Evolutionary conservation across 2,888 invertebrate species (phyloP).

Genomic region (Ephialtes manifestator): DNA sequence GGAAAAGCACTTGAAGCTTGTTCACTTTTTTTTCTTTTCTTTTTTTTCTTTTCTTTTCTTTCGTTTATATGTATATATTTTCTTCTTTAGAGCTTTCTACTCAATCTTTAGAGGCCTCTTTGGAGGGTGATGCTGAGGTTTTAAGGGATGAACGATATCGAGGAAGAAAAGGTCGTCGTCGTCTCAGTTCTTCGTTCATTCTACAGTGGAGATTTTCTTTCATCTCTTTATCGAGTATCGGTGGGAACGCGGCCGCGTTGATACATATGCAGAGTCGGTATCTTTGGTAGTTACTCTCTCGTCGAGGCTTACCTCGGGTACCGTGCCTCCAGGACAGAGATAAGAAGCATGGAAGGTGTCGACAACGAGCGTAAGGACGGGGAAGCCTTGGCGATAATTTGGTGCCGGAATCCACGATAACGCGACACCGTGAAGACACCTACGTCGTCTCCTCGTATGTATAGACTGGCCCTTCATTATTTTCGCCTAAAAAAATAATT

Average conservation of each 20-base stretch:
- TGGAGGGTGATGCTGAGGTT: slow-evolving; percentile 24
- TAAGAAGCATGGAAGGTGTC: slow-evolving; percentile 62
- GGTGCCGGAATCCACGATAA: slow-evolving; percentile 78
- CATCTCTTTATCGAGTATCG: slow-evolving; percentile 68
- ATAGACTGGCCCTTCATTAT: slow-evolving; percentile 12
- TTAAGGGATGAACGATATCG: slow-evolving; percentile 56
- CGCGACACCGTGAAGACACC: slow-evolving; percentile 29
- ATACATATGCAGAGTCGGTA: slow-evolving; percentile 84
- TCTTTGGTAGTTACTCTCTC: slow-evolving; percentile 80
- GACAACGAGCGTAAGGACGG: slow-evolving; percentile 51
- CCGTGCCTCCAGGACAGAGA: slow-evolving; percentile 59
- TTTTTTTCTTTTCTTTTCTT: slow-evolving; percentile 38
- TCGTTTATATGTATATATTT: slow-evolving; percentile 35
- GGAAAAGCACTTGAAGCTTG: slow-evolving; percentile 60
- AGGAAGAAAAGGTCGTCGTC: slow-evolving; percentile 54
- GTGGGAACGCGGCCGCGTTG: slow-evolving; percentile 73
- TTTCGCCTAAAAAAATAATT: slow-evolving; percentile 20
- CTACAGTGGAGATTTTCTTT: slow-evolving; percentile 52
- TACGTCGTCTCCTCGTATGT: slow-evolving; percentile 17
- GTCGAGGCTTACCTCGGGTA: slow-evolving; percentile 65
- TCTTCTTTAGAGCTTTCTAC: slow-evolving; percentile 25
- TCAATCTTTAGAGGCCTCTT: slow-evolving; percentile 18
- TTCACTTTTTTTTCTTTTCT: slow-evolving; percentile 48
- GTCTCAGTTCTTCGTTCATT: slow-evolving; percentile 37
- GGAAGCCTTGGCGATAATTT: slow-evolving; percentile 78